Evolutionary conservation across 2,797 vertebrate species (phyloP).

Genomic region (Poecile montanus): DNA sequence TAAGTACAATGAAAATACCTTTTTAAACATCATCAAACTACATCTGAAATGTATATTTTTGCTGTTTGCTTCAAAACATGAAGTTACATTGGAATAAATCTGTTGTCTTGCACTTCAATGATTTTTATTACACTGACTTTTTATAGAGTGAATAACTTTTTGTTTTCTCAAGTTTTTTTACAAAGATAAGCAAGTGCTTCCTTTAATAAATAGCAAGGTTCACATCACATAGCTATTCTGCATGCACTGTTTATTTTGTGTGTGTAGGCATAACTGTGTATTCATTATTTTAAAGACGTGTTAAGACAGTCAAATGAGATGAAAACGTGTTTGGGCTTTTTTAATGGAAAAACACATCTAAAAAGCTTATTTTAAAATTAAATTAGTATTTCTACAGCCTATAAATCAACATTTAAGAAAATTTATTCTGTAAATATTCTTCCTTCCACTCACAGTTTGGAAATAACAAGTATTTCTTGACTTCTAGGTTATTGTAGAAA

Average conservation of each 20-base stretch:
- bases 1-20: background rate
- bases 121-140: background rate
- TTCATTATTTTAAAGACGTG: slow-evolving; percentile 56
- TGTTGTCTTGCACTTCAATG: background rate
- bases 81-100: background rate
- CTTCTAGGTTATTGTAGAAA: background rate
- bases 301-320: slow-evolving; percentile 52
- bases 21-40: background rate
- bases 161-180: background rate
- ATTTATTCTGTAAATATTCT: slow-evolving; percentile 36
- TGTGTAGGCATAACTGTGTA: slow-evolving; percentile 4
- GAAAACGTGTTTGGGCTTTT: slow-evolving; percentile 13
- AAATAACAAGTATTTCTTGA: slow-evolving; percentile 8
- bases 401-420: slow-evolving; percentile 45
- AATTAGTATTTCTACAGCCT: slow-evolving; percentile 25
- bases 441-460: background rate
- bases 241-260: slow-evolving; percentile 9
- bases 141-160: background rate
- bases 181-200: slow-evolving; percentile 49
- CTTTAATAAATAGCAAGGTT: slow-evolving; percentile 41
- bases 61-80: background rate
- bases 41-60: background rate
- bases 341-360: slow-evolving; percentile 3
- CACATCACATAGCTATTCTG: slow-evolving; percentile 18
- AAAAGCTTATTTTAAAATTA: slow-evolving; percentile 38